Evolutionary conservation across 2,888 invertebrate species (phyloP), one percentile per base, ranked within the genome.

Genomic region (Leptothorax acervorum): DNA sequence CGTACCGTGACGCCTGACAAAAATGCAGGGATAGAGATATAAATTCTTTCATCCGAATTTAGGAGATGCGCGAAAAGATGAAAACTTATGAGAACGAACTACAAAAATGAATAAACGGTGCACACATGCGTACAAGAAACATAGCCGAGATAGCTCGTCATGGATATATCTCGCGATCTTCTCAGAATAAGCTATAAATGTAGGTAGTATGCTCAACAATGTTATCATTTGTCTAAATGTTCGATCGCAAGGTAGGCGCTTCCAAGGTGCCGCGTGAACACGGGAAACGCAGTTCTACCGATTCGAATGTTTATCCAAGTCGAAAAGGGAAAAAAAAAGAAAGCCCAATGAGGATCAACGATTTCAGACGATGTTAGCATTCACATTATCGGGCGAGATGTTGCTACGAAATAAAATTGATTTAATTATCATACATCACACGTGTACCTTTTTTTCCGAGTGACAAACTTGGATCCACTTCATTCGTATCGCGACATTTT

Each of bases 241-340:
- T 57, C 9, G 23, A 66, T 3, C 35, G 18, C 31, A 45, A 42
- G 15, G 28, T 15, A 28, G 15, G 39, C 9, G 42, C 57, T 57
- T 18, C 23, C 23, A 18, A 65, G 4, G 31, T 62, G 28, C 28
- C n/a, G 18, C 51, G 12, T 28, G 4, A 51, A 2, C 45, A 39
- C 15, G 55, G 15, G 18, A 28, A 42, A 63, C 2, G 3, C n/a
- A 28, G 31, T 66, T 53, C 2, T 15, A 65, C 66, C 75, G 78
- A 35, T 35, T 35, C 6, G 35, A 6, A 84, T 53, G 83, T 87
- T 86, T 87, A 90, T 82, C 60, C 45, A 65, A 86, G 15, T 71
- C 15, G 35, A 35, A 35, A 35, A 35, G 6, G 6, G 8, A 45
- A 35, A 42, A 66, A 9, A 82, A 35, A 35, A 31, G 11, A 70